Base-by-base conservation (phyloP, 2,113 vertebrate species). In the Xenopus laevis region DNA sequence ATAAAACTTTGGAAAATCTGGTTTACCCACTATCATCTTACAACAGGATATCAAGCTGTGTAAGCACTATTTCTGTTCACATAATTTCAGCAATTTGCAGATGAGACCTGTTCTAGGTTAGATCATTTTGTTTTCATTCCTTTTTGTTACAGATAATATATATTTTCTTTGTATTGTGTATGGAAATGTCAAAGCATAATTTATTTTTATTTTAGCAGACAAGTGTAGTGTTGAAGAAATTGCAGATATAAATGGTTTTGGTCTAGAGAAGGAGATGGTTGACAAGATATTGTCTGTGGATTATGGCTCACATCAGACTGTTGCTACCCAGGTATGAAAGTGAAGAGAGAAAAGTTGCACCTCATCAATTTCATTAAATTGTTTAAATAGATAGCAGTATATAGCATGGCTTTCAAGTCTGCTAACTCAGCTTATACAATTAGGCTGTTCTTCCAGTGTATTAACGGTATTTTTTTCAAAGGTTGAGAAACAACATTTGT, bases 341-440 rank as follows among this genome's bases (percentile, higher is more conserved):
- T 64, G 57, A 69, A 68, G 58, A 33, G 45, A 17, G 11, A 50
- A 44, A 45, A 45, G 66, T 70, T 44, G 46, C 16, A 40, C 66
- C 21, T 45, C 74, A 76, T 76, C 59, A 57, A 63, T 63, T 70
- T 70, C 59, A 64, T 46, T 44, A 76, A 76, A 76, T 76, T 69
- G 59, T 70, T 40, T 55, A 74, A 74, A 60, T 76, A 68, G 18
- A 68, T 76, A 45, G 45, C 46, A 69, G 53, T 53, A 46, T 21
- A 66, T 27, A 23, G 46, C 21, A 13, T 17, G 44, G 10, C 40
- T 67, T 70, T 70, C 10, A 59, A 59, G 53, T 60, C 44, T 20
- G 40, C 30, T 47, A 68, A 40, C 50, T 12, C 30, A 18, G 13
- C 40, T 72, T 53, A 53, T 40, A 52, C 52, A 17, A 52, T 60